Evolutionary conservation across 2,888 invertebrate species (phyloP), one percentile per base, ranked within the genome.

Genomic region (Trissolcus japonicus): DNA sequence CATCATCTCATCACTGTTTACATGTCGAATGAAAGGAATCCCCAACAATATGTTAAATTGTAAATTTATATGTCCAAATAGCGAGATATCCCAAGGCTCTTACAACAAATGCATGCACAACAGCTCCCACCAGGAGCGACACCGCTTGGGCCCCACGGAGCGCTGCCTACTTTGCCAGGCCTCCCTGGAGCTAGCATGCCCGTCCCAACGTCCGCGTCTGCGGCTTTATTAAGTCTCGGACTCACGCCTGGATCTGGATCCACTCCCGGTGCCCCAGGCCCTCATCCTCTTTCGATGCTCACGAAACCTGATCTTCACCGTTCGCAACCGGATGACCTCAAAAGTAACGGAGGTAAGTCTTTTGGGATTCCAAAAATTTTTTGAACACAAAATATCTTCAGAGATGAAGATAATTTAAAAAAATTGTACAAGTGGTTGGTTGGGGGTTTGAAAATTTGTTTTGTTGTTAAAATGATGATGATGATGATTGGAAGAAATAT

Each of bases 81-180:
- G 91, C 92, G 95, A 78, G 95, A 95, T 89, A 91, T 95, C 83
- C 95, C 95, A 56, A 91, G 95, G 87, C 90, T 94, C 74, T 91
- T 96, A 90, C 97, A 97, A 90, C 97, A 97, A 91, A 96, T 97
- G 95, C 97, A 97, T 89, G 96, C 96, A 59, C 96, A 96, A 85
- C 96, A 96, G 90, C 87, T 92, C 74, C 94, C 95, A 79, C 94
- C 93, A 80, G 93, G 93, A 29, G 94, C 94, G 68, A 92, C 93
- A 56, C 92, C 72, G 3, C 54, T 95, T 90, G 92, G 92, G 89
- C 92, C 93, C 56, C 93, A 93, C 88, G 93, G 93, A 0, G 92
- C 92, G 29, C 90, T 94, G 16, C 90, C 94, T 62, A 90, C 91
- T 16, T 89, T 90, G 74, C 91, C 91, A 55, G 91, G 91, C 48